These are phyloP conservation scores for Phodopus roborovskii DNA, from an alignment of 2,113 vertebrate genomes.

Conservation along the genomic window DNA sequence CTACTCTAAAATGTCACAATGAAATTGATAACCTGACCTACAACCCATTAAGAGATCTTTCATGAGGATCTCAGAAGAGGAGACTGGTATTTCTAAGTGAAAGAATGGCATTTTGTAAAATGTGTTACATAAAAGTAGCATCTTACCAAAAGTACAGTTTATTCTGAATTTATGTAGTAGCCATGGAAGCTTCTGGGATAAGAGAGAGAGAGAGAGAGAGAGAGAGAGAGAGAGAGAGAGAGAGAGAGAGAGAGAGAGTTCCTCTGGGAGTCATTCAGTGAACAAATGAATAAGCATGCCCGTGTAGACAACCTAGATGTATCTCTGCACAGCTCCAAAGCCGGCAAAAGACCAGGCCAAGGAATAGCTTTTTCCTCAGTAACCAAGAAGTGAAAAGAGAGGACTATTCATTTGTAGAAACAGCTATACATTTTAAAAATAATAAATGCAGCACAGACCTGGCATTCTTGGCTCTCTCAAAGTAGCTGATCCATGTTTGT, in stretches of 20 bases:
- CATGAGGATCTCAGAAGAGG: constrained; percentile 9
- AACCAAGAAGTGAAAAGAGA: background rate
- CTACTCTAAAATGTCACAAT: constrained; percentile 2
- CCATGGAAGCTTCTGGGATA: too few relatives aligned
- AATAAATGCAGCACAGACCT: background rate
- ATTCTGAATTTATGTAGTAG: background rate
- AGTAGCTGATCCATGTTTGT: background rate
- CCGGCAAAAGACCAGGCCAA: background rate
- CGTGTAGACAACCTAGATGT: background rate
- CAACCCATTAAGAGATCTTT: background rate
- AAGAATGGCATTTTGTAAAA: background rate
- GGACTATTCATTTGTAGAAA: background rate
- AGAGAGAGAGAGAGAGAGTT: background rate
- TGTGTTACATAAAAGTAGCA: background rate
- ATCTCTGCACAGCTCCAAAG: background rate
- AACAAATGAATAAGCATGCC: background rate
- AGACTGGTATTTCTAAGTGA: background rate
- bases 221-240: background rate
- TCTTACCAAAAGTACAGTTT: background rate
- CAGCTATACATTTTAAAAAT: background rate
- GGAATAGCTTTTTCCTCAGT: background rate
- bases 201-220: too few relatives aligned
- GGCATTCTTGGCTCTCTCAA: background rate
- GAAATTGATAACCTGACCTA: background rate
- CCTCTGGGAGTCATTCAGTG: background rate